Conservation (phyloP, 1,140 invertebrate species). For the Cotesia vestalis region DNA sequence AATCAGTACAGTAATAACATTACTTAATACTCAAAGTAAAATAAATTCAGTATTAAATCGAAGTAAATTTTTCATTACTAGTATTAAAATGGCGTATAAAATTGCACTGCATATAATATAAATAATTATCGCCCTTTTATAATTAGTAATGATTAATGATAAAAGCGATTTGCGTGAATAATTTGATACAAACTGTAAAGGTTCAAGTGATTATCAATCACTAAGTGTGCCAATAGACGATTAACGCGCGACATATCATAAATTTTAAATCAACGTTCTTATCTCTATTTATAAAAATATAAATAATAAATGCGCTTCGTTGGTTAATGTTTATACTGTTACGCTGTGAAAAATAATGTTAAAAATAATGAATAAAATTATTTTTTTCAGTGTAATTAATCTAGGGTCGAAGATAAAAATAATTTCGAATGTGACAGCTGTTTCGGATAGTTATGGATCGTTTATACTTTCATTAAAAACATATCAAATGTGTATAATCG, state of each 20-base stretch:
- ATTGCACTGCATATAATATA: too few species aligned
- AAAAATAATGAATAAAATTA: too few species aligned
- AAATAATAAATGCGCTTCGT: not conserved
- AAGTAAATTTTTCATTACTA: too few species aligned
- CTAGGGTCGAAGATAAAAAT: not conserved
- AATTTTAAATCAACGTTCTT: not conserved
- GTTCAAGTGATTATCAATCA: not conserved
- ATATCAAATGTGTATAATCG: constrained; percentile 24
- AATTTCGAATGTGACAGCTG: not conserved
- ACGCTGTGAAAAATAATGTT: too few species aligned
- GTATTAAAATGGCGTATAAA: too few species aligned
- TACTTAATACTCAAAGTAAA: too few species aligned
- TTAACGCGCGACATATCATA: constrained; percentile 21
- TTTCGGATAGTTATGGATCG: not conserved
- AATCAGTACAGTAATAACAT: too few species aligned
- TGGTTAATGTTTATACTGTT: not conserved
- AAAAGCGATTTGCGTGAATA: not conserved
- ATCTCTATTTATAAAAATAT: not conserved
- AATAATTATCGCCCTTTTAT: too few species aligned
- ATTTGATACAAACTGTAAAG: constrained; percentile 1
- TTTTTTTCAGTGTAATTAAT: too few species aligned
- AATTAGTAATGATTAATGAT: not conserved
- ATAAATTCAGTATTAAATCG: too few species aligned
- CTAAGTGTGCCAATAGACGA: constrained; percentile 19
- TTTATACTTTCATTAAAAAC: constrained; percentile 14